These are phyloP conservation scores for Paratrypauchen microcephalus DNA, from an alignment of 2,797 vertebrate species.

Conservation along the genomic window DNA sequence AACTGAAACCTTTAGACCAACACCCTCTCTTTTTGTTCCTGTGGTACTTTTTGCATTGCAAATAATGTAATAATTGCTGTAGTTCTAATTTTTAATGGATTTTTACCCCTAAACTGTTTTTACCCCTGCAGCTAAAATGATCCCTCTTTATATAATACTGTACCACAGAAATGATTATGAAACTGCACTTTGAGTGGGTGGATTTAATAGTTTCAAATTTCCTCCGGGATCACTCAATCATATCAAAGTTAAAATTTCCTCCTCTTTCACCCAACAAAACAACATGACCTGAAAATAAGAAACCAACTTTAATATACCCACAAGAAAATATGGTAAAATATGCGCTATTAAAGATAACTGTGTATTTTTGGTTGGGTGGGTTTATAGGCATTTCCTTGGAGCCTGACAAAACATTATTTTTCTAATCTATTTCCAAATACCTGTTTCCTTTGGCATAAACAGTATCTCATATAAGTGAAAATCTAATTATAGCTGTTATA, in stretches of 20 bases:
- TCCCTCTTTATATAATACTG: not conserved
- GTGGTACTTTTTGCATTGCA: not conserved
- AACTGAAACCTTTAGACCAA: too few relatives aligned
- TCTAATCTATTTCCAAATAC: slow-evolving; percentile 1
- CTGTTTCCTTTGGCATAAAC: not conserved
- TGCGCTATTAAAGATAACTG: not conserved
- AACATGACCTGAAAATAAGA: not conserved
- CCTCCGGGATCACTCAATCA: not conserved
- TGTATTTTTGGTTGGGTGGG: not conserved
- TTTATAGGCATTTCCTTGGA: slow-evolving; percentile 3
- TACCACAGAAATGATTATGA: not conserved
- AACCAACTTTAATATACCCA: not conserved
- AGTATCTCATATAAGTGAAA: not conserved
- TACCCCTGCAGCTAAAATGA: not conserved
- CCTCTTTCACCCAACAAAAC: not conserved
- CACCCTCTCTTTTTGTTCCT: too few relatives aligned
- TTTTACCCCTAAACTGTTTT: not conserved
- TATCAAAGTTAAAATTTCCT: not conserved
- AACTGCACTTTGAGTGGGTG: not conserved
- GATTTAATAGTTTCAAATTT: slow-evolving; percentile 1
- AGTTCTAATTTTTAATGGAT: not conserved
- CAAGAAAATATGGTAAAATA: not conserved
- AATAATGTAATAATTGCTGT: not conserved
- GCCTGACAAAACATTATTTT: not conserved
- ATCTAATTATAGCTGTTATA: too few relatives aligned